phyloP scores from a whole-genome alignment of 2,797 vertebrate species.

The Megalops cyprinoides region DNA sequence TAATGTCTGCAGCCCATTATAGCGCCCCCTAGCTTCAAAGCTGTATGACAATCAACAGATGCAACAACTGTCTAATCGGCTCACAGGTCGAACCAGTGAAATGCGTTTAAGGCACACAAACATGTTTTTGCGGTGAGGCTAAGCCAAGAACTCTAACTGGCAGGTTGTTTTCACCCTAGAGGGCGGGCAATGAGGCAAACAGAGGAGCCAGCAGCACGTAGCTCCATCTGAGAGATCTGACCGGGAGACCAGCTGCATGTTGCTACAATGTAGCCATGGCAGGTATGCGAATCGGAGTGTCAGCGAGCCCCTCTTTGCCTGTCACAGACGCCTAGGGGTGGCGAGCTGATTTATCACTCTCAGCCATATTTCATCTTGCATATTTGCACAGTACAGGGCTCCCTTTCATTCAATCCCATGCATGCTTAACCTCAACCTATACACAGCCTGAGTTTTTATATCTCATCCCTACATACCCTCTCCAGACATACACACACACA shows the following conservation, averaged over 20 bases:
- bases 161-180: too few species aligned
- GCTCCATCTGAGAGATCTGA: conserved; percentile 28
- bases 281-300: conserved; percentile 29
- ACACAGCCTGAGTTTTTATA: background rate
- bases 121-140: too few species aligned
- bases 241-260: conserved; percentile 37
- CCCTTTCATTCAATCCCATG: background rate
- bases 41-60: too few species aligned
- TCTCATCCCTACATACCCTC: background rate
- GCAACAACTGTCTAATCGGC: too few species aligned
- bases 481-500: background rate
- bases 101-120: too few species aligned
- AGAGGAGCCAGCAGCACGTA: too few species aligned
- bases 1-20: too few species aligned
- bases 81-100: too few species aligned
- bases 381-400: background rate
- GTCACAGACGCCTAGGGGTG: conserved; percentile 42
- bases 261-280: conserved; percentile 36
- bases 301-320: conserved; percentile 36
- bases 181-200: too few species aligned
- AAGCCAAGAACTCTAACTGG: too few species aligned
- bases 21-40: too few species aligned
- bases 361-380: background rate
- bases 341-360: background rate
- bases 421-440: background rate